Percentiles rank a stretch among this genome's conserved stretches.
These are phyloP conservation scores for Allophyes oxyacanthae DNA, from an alignment of 2,888 invertebrate genomes.

Conservation along the genomic window DNA sequence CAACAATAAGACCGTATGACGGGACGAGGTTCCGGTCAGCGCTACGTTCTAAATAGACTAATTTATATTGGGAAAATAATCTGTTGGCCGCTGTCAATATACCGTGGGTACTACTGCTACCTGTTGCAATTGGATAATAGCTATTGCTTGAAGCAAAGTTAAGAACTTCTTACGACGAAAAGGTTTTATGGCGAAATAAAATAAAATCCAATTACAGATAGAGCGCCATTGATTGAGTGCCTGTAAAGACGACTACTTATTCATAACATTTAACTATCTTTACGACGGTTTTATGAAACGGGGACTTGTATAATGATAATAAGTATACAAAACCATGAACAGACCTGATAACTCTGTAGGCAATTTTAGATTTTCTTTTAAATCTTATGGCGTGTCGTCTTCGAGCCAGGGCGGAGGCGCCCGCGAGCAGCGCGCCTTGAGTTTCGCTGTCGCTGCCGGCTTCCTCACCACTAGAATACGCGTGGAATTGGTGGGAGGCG, in stretches of 20 bases:
- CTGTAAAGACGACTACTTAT: neutral
- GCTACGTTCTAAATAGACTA: slow-evolving; percentile 41
- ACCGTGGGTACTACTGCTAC: neutral
- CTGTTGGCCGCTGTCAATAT: slow-evolving; percentile 10
- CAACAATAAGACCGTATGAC: slow-evolving; percentile 72
- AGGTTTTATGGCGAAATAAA: neutral
- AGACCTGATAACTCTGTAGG: slow-evolving; percentile 82
- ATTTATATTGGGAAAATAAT: slow-evolving; percentile 22
- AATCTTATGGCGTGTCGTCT: slow-evolving; percentile 85
- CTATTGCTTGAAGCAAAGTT: neutral
- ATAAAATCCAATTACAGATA: neutral
- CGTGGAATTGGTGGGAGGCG: slow-evolving; percentile 54
- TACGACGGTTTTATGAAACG: neutral
- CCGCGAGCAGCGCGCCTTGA: slow-evolving; percentile 78
- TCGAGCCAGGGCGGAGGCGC: slow-evolving; percentile 82
- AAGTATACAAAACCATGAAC: slow-evolving; percentile 47
- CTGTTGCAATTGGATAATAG: neutral
- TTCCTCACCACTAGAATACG: slow-evolving; percentile 66
- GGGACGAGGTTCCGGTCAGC: slow-evolving; percentile 49
- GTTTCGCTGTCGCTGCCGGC: slow-evolving; percentile 68
- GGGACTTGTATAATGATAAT: neutral
- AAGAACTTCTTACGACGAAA: neutral
- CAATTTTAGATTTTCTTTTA: slow-evolving; percentile 82
- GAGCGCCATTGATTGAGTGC: neutral
- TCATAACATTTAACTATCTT: neutral